Evolutionary conservation across 2,888 invertebrate species (phyloP).

Genomic region (Carterocephalus palaemon): DNA sequence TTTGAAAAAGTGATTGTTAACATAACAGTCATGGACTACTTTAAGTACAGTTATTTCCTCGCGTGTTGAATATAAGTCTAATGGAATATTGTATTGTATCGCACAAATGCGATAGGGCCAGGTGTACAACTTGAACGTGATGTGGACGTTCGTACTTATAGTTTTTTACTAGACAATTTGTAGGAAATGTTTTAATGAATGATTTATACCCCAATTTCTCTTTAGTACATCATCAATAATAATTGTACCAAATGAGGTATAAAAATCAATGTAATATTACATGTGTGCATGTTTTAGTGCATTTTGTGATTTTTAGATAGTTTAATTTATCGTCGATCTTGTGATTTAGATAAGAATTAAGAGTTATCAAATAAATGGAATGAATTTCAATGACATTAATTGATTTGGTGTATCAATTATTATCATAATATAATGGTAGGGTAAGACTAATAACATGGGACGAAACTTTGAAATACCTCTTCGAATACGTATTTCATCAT

Average conservation of each 20-base stretch:
- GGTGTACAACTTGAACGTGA: constrained; percentile 28
- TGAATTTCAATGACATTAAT: constrained; percentile 43
- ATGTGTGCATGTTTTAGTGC: constrained; percentile 79
- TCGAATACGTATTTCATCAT: no score
- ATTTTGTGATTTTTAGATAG: constrained; percentile 79
- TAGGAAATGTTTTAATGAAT: constrained; percentile 54
- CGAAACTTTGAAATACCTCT: no score
- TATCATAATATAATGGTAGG: no score
- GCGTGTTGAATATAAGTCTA: constrained; percentile 49
- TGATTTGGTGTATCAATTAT: constrained; percentile 5
- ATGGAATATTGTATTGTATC: constrained; percentile 33
- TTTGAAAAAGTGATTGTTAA: constrained; percentile 60
- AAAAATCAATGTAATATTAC: constrained; percentile 70
- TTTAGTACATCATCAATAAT: constrained; percentile 55
- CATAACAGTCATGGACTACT: constrained; percentile 52
- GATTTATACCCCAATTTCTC: constrained; percentile 47
- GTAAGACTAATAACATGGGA: no score
- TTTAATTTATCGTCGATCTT: constrained; percentile 78
- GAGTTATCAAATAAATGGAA: constrained; percentile 53
- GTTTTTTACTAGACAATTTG: constrained; percentile 50
- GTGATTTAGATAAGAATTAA: constrained; percentile 74
- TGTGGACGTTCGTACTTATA: constrained; percentile 30
- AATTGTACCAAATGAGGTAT: constrained; percentile 70
- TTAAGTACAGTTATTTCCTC: constrained; percentile 61
- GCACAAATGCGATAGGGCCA: constrained; percentile 33